phyloP scores from a whole-genome alignment of 1,140 invertebrate genomes.

The Mercenaria mercenaria region DNA sequence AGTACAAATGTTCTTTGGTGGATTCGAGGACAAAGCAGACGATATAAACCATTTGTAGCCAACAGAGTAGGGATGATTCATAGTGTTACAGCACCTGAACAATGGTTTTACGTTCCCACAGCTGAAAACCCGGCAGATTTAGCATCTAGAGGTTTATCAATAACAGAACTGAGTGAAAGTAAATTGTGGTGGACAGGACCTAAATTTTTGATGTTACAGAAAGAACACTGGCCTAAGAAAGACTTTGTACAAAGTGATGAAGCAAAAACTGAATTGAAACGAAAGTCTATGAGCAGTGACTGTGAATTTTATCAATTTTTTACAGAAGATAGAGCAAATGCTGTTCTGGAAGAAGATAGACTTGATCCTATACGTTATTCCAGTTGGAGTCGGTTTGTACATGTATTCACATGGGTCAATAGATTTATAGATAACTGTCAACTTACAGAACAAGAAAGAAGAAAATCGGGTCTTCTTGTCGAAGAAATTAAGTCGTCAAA shows the following conservation, averaged over 20 bases:
- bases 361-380: not conserved
- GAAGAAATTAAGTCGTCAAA: not conserved
- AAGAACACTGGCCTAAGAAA: not conserved
- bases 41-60: not conserved
- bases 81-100: not conserved
- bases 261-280: not conserved
- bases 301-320: not conserved
- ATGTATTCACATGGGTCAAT: not conserved
- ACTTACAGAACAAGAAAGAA: not conserved
- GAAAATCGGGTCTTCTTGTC: not conserved
- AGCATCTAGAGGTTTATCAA: not conserved
- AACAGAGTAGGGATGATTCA: not conserved
- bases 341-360: not conserved
- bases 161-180: not conserved
- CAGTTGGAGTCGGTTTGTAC: not conserved
- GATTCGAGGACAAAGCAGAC: not conserved
- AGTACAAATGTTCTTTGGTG: constrained; percentile 15
- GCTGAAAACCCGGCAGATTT: not conserved
- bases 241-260: not conserved
- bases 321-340: not conserved
- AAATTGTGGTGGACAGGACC: not conserved
- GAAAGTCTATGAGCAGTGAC: too few relatives aligned
- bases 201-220: not conserved
- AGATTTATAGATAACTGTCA: not conserved
- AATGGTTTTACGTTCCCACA: not conserved